These are phyloP conservation scores for Sebastes elongatus DNA, from an alignment of 2,797 vertebrate genomes.

Conservation along the genomic window DNA sequence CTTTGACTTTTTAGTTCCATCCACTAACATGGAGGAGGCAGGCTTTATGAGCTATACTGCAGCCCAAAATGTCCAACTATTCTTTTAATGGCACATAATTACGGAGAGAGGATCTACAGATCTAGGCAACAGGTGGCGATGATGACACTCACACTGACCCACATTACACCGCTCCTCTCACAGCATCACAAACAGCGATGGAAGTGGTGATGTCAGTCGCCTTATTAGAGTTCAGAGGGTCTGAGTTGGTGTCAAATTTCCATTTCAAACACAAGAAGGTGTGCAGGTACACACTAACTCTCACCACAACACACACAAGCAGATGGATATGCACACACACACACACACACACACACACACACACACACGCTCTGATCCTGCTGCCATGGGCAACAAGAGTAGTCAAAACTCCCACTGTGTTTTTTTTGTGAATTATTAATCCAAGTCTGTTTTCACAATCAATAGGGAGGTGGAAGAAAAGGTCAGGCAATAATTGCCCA, in stretches of 20 bases:
- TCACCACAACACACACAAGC: not conserved
- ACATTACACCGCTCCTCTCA: not conserved
- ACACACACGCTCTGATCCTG: slow-evolving; percentile 5
- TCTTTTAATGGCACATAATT: not conserved
- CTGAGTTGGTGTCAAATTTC: slow-evolving; percentile 5
- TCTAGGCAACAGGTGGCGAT: not conserved
- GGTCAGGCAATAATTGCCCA: slow-evolving; percentile 60
- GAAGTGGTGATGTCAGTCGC: not conserved
- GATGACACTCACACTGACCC: not conserved
- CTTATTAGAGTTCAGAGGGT: not conserved
- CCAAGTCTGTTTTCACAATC: slow-evolving; percentile 64
- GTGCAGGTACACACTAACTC: not conserved
- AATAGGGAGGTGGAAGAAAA: slow-evolving; percentile 55
- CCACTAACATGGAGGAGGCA: no score
- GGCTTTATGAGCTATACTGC: no score
- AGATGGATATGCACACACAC: not conserved
- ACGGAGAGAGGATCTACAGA: not conserved
- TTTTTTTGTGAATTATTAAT: slow-evolving; percentile 61
- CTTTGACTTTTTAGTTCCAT: no score
- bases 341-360: not conserved
- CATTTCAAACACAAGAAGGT: not conserved
- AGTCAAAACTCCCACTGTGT: slow-evolving; percentile 54
- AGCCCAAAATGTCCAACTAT: not conserved
- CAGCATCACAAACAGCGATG: not conserved
- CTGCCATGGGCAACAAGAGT: slow-evolving; percentile 61